phyloP scores from a whole-genome alignment of 2,797 vertebrate genomes.

The Sternotherus odoratus region DNA sequence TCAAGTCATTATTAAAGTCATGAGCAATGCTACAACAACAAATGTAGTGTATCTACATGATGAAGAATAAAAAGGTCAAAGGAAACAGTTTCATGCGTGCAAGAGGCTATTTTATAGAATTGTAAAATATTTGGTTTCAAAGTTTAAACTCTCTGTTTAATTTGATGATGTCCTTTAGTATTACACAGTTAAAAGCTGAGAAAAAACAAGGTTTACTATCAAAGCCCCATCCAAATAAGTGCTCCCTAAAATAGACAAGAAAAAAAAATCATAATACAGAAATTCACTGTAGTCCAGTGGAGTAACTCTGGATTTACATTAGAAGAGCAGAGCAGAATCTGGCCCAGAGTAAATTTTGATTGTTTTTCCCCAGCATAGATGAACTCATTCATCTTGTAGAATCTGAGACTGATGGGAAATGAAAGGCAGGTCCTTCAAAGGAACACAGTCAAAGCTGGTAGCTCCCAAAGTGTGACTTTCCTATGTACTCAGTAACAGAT shows the following conservation, averaged over 20 bases:
- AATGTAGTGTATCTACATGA: conserved; percentile 24
- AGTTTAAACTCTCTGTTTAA: background rate
- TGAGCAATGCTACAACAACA: conserved; percentile 16
- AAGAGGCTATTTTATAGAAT: background rate
- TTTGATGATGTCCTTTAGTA: background rate
- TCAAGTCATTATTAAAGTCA: conserved; percentile 25
- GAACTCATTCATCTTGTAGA: background rate
- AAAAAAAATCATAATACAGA: background rate
- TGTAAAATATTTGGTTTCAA: too few species aligned
- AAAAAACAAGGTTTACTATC: background rate
- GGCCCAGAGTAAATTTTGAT: background rate
- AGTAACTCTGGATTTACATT: background rate
- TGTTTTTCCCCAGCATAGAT: background rate
- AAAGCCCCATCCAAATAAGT: background rate
- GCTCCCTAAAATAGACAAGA: background rate
- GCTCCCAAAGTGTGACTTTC: background rate
- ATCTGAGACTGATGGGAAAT: conserved; percentile 8
- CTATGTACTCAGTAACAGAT: background rate
- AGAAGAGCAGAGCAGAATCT: background rate
- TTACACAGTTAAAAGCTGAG: fast-evolving
- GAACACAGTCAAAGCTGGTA: background rate
- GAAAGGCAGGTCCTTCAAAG: conserved; percentile 11
- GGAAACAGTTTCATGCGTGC: background rate
- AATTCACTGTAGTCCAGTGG: background rate
- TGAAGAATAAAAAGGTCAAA: conserved; percentile 18